Evolutionary conservation across 2,113 vertebrate genomes (phyloP).

Genomic region (Polyodon spathula): DNA sequence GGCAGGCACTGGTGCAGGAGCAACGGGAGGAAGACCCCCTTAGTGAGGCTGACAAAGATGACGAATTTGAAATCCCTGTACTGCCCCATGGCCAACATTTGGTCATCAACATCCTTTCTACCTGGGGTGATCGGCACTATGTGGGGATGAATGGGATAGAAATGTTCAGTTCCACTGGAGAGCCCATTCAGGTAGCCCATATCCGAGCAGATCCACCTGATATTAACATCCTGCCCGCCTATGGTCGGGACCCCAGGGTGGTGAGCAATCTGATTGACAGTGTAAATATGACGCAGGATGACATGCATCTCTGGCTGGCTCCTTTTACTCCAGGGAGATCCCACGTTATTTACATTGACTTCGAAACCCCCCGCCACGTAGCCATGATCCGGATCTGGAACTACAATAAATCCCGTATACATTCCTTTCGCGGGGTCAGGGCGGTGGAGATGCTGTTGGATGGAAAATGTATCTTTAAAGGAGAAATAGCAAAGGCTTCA

Average conservation of each 20-base stretch:
- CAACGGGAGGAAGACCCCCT: constrained; percentile 38
- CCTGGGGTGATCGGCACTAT: constrained; percentile 95
- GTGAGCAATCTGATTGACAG: constrained; percentile 77
- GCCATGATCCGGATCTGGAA: constrained; percentile 97
- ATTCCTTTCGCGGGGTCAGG: constrained; percentile 85
- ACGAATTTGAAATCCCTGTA: constrained; percentile 83
- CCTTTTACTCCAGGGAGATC: constrained; percentile 75
- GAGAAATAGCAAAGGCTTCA: constrained; percentile 94
- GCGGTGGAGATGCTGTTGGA: constrained; percentile 80
- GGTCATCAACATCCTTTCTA: constrained; percentile 76
- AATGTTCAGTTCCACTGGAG: constrained; percentile 81
- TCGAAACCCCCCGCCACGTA: constrained; percentile 62
- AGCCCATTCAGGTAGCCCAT: constrained; percentile 60
- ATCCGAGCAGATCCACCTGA: constrained; percentile 80
- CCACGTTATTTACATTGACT: constrained; percentile 73
- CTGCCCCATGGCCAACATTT: constrained; percentile 75
- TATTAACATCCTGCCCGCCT: constrained; percentile 83
- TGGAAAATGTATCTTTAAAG: constrained; percentile 74
- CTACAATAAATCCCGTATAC: constrained; percentile 96
- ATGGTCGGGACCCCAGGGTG: constrained; percentile 76
- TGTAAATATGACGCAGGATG: constrained; percentile 86
- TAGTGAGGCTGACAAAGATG: constrained; percentile 42
- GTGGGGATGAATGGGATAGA: constrained; percentile 91
- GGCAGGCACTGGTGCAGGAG: constrained; percentile 33
- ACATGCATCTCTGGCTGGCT: constrained; percentile 95